Evolutionary conservation across 1,140 invertebrate genomes (phyloP), one percentile per base, ranked within the genome.

Genomic region (Papilio polyxenes): DNA sequence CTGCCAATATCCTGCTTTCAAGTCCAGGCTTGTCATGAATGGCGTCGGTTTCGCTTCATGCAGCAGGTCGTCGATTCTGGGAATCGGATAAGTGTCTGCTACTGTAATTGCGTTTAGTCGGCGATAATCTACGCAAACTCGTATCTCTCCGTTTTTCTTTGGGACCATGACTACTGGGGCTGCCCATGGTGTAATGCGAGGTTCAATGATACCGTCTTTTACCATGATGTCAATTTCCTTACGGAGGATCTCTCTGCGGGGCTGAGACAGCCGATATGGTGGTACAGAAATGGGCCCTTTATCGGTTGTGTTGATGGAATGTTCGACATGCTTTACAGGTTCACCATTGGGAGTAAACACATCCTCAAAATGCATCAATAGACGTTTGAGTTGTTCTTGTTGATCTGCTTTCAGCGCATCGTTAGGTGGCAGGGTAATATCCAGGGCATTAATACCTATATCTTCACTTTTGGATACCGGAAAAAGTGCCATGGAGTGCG

Each of bases 1-100:
- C 81, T 93, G 93, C 82, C 86, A 91, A 69, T 93, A 94, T 9
- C 92, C 92, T 37, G 86, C 44, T 31, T 84, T 83, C 17, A 93
- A 76, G 82, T 95, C 95, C 8, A 87, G 56, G 0, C 81, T 82
- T n/a, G 62, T 82, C 85, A 87, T 86, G 48, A 65, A 95, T 23
- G 86, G 83, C 7, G 86, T 83, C 8, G 88, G 87, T 13, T 87
- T 88, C 11, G 95, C 83, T 3, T 74, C 37, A 76, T 88, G 86
- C 1, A 86, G 49, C 13, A 87, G 51, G 44, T 85, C 86, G 77
- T 86, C 86, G 17, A 84, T 86, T 10, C 85, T 49, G 13, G 87
- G 84, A 20, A 86, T 23, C 8, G 87, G 85, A 48, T 86, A 86
- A 48, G 13, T 51, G 80, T 87, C 83, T 15, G 83, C 37, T 6